Conservation (phyloP, 2,888 invertebrate species). For the Atethmia centrago region DNA sequence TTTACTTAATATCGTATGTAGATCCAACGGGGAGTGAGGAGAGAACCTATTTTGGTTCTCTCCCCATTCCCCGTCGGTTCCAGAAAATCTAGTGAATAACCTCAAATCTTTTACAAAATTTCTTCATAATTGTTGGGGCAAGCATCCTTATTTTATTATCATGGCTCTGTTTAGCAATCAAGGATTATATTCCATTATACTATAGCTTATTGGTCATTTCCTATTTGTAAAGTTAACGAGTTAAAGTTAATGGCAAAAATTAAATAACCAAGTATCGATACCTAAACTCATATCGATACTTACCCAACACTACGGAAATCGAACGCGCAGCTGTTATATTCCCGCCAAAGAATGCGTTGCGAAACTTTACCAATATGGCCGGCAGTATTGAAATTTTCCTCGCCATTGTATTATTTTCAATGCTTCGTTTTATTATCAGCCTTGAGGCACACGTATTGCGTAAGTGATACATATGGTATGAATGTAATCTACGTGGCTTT, state of each 20-base stretch:
- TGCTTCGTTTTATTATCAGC: slow-evolving; percentile 47
- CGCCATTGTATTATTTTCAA: slow-evolving; percentile 46
- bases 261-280: background rate
- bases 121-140: background rate
- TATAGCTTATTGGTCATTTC: background rate
- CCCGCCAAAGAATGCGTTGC: slow-evolving; percentile 54
- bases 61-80: background rate
- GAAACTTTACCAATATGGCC: slow-evolving; percentile 67
- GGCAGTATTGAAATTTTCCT: slow-evolving; percentile 58
- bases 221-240: background rate
- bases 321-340: slow-evolving; percentile 49
- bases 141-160: background rate
- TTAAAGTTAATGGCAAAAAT: background rate
- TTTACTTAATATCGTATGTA: background rate
- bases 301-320: slow-evolving; percentile 22
- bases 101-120: background rate
- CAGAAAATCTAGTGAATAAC: background rate
- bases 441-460: slow-evolving; percentile 14
- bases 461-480: slow-evolving; percentile 26
- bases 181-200: background rate
- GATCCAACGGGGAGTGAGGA: background rate
- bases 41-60: too few relatives aligned
- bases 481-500: slow-evolving; percentile 8
- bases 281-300: background rate
- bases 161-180: background rate